These are phyloP conservation scores for Yasuhikotakia modesta DNA, from an alignment of 2,797 vertebrate species.

Conservation along the genomic window DNA sequence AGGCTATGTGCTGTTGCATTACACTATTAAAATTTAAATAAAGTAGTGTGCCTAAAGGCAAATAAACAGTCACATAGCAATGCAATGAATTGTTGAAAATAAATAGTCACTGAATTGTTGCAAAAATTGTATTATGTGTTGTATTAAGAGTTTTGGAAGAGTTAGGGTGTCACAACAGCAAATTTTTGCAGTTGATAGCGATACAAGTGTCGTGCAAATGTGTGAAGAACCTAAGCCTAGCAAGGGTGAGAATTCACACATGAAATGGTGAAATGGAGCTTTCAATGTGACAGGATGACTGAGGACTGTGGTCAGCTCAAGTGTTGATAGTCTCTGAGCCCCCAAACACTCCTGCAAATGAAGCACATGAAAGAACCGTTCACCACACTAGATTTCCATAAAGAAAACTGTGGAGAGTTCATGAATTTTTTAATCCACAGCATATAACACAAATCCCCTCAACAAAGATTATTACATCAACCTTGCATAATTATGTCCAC, in stretches of 20 bases:
- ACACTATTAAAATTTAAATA: no score
- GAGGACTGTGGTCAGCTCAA: not conserved
- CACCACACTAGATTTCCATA: constrained; percentile 31
- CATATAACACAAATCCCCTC: constrained; percentile 26
- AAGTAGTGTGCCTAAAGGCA: no score
- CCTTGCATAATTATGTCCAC: constrained; percentile 40
- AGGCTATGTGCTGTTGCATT: no score
- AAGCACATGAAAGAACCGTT: constrained; percentile 3
- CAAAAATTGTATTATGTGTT: no score
- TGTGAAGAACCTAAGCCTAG: not conserved
- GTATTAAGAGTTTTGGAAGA: no score
- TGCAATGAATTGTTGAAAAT: no score
- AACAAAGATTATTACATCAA: constrained; percentile 51
- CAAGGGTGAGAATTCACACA: constrained; percentile 1
- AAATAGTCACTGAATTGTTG: no score
- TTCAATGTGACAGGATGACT: not conserved
- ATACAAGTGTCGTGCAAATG: not conserved
- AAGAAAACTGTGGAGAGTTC: constrained; percentile 15
- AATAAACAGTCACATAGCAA: no score
- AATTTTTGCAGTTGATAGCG: no score
- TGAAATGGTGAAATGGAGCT: not conserved
- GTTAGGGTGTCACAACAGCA: no score
- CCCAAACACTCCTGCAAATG: not conserved
- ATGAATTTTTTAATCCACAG: constrained; percentile 19
- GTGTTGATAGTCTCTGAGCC: not conserved